A percentile compares a stretch with the other conserved stretches of the same genome.
Conservation (phyloP, 2,888 invertebrate genomes). For the Baronia brevicornis region DNA sequence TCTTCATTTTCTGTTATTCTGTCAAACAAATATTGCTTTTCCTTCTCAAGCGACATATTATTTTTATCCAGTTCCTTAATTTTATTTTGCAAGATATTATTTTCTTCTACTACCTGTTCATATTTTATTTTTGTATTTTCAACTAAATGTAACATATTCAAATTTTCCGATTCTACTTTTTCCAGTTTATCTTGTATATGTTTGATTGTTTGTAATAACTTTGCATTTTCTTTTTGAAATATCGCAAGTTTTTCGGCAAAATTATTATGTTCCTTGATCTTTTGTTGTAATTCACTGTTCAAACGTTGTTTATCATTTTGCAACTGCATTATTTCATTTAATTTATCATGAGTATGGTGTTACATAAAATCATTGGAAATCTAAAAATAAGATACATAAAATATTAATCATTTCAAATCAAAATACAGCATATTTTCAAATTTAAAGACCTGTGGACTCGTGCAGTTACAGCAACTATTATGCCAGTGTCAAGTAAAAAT, state of each 20-base stretch:
- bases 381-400: too few relatives aligned
- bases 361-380: too few relatives aligned
- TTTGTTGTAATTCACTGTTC: not conserved
- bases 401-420: too few relatives aligned
- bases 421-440: too few relatives aligned
- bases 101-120: slow-evolving; percentile 18
- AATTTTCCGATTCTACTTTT: slow-evolving; percentile 23
- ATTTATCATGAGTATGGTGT: too few relatives aligned
- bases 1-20: slow-evolving; percentile 17
- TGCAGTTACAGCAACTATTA: too few relatives aligned
- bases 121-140: slow-evolving; percentile 22
- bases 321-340: slow-evolving; percentile 23
- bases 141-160: slow-evolving; percentile 26
- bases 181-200: slow-evolving; percentile 21
- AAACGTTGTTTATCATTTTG: slow-evolving; percentile 22
- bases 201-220: slow-evolving; percentile 15
- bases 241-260: slow-evolving; percentile 15
- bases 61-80: slow-evolving; percentile 13
- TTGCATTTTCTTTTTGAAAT: slow-evolving; percentile 19
- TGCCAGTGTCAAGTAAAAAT: too few relatives aligned
- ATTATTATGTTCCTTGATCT: slow-evolving; percentile 13
- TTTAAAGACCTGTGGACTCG: too few relatives aligned
- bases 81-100: slow-evolving; percentile 18
- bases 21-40: slow-evolving; percentile 7
- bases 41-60: not conserved